These are phyloP conservation scores for Vultur gryphus DNA, from an alignment of 2,797 vertebrate genomes.

Conservation along the genomic window DNA sequence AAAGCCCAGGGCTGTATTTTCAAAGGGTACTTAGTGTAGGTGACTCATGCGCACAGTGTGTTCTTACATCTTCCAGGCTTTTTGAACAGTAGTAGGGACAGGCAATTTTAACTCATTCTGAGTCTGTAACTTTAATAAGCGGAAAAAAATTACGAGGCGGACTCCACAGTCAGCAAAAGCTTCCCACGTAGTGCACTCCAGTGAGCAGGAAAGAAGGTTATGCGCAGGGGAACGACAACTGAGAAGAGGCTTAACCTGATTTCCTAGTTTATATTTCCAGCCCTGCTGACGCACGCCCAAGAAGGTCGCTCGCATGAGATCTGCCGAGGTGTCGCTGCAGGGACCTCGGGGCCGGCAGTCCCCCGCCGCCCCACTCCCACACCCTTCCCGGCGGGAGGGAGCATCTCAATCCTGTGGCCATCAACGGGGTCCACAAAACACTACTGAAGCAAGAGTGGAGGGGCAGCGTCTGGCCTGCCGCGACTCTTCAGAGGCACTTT, in stretches of 20 bases:
- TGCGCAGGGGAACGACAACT: not conserved
- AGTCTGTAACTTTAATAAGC: not conserved
- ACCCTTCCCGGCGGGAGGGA: not conserved
- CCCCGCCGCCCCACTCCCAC: not conserved
- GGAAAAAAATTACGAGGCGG: not conserved
- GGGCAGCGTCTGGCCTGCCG: not conserved
- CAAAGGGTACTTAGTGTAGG: not conserved
- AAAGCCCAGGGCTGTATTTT: constrained; percentile 34
- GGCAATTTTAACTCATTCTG: constrained; percentile 35
- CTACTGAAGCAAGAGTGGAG: fast-evolving
- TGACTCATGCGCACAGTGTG: not conserved
- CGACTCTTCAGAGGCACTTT: not conserved
- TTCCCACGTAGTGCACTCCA: not conserved
- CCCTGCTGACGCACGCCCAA: constrained; percentile 8
- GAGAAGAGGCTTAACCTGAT: constrained; percentile 61
- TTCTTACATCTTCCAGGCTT: not conserved
- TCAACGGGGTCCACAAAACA: fast-evolving
- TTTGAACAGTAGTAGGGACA: not conserved
- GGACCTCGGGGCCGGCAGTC: not conserved
- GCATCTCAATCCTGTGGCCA: not conserved
- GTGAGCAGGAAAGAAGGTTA: constrained; percentile 1
- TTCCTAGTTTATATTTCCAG: constrained; percentile 54
- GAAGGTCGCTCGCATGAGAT: constrained; percentile 16
- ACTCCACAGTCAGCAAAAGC: constrained; percentile 21
- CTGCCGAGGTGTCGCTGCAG: not conserved